Conservation (phyloP, 2,113 vertebrate species). For the Petromus typicus region DNA sequence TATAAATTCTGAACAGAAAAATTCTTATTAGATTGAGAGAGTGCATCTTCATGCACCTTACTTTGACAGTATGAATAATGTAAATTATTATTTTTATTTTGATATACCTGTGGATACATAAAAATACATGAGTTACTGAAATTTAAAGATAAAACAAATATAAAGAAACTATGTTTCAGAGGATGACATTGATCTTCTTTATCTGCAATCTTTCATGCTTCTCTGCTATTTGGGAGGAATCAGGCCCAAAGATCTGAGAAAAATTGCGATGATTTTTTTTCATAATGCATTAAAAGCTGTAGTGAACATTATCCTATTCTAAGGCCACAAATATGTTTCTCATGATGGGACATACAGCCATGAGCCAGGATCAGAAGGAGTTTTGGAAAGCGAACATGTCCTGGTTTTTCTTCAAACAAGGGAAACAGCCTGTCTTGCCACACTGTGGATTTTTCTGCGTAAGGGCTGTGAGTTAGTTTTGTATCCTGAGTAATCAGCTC, state of each 20-base stretch:
- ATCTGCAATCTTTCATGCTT: neutral
- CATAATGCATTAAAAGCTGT: neutral
- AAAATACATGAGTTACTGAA: neutral
- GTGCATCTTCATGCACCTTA: neutral
- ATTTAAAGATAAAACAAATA: slow-evolving; percentile 18
- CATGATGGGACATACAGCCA: neutral
- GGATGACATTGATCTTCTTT: neutral
- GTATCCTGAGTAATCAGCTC: neutral
- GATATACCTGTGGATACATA: neutral
- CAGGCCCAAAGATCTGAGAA: neutral
- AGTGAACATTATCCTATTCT: neutral
- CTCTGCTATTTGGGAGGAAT: neutral
- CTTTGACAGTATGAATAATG: neutral
- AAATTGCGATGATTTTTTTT: neutral
- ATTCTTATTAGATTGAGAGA: neutral
- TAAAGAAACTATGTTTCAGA: neutral
- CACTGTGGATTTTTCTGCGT: neutral
- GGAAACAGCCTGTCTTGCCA: neutral
- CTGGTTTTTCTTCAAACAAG: neutral
- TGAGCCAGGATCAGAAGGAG: neutral
- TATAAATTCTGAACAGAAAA: too few relatives aligned
- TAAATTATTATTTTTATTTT: neutral
- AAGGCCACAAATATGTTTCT: neutral
- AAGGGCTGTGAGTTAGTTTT: neutral
- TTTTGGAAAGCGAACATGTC: neutral